These are phyloP conservation scores for Xyrichtys novacula DNA, from an alignment of 2,797 vertebrate species.

Conservation along the genomic window DNA sequence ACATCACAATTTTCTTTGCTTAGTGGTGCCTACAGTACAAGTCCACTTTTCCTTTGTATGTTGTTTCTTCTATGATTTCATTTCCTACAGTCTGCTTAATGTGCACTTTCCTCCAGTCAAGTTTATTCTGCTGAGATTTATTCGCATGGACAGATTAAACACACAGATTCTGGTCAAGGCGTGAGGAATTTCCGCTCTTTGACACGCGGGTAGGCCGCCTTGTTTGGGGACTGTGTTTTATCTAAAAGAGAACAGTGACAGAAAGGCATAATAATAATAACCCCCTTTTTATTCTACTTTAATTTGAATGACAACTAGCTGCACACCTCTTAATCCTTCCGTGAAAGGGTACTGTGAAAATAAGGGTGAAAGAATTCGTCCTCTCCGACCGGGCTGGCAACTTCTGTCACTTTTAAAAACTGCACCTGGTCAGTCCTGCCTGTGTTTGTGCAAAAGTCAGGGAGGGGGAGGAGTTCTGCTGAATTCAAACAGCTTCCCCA, in stretches of 20 bases:
- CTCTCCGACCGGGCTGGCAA: constrained; percentile 39
- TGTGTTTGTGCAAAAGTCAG: constrained; percentile 51
- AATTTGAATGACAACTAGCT: constrained; percentile 22
- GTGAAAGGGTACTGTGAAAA: not conserved
- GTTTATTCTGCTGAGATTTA: constrained; percentile 40
- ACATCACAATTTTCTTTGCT: constrained; percentile 35
- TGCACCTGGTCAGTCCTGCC: constrained; percentile 21
- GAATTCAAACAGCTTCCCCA: constrained; percentile 54
- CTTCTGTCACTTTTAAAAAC: constrained; percentile 53
- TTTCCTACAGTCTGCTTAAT: constrained; percentile 49
- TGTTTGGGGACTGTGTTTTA: constrained; percentile 2
- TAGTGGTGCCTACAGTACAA: constrained; percentile 25
- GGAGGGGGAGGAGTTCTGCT: constrained; percentile 60
- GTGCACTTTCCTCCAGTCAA: constrained; percentile 41
- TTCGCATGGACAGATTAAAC: constrained; percentile 35
- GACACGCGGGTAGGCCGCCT: not conserved
- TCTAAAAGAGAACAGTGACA: constrained; percentile 13
- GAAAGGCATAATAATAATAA: constrained; percentile 17
- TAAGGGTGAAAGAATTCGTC: constrained; percentile 18
- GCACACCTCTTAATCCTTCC: constrained; percentile 20
- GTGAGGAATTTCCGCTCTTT: constrained; percentile 1
- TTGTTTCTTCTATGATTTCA: constrained; percentile 49
- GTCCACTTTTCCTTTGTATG: constrained; percentile 21
- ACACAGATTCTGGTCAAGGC: constrained; percentile 32
- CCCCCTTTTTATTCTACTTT: constrained; percentile 16